Base-by-base conservation (phyloP, 2,888 invertebrate species). In the Campoplex nolae region DNA sequence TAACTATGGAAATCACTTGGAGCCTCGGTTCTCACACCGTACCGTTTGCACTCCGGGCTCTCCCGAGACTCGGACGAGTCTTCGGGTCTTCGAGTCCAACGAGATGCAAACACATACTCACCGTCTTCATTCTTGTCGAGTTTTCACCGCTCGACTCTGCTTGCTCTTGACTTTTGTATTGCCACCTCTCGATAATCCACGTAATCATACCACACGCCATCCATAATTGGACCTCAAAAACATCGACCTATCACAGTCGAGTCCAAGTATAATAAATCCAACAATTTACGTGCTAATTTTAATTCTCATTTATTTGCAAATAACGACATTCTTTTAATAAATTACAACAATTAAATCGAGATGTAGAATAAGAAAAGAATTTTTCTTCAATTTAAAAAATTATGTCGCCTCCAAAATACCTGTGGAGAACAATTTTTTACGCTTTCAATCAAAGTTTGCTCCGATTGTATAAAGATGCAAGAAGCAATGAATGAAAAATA, bases 1-100 rank as follows among this genome's bases (percentile, higher is more conserved):
- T 92, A 93, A 93, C 93, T 92, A 92, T 92, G 92, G 92, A 93
- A 93, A 92, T 93, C 91, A 89, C 89, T 88, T 88, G 88, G 90
- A 90, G 90, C 86, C 91, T 93, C 88, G 91, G 92, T 92, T 92
- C 92, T 92, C 92, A 93, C 92, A 92, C 92, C 91, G 90, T 91
- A 88, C 89, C 77, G 80, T 86, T 88, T 89, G 23, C 89, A 89
- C 89, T 87, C 84, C 79, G 84, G 89, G 87, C 90, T 88, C 88
- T 89, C 88, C 75, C 73, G 70, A 65, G 56, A 32, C 62, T 62
- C 62, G 62, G 62, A 62, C 62, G 62, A 48, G 23, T 48, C 71
- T 48, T 85, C 62, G 62, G 35, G 23, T 48, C 71, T 48, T 85
- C 75, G 77, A 88, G 86, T 38, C 71, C 73, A 83, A 80, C 85